These are phyloP conservation scores for Folsomia manolachei DNA, from an alignment of 2,888 invertebrate genomes.

Conservation along the genomic window DNA sequence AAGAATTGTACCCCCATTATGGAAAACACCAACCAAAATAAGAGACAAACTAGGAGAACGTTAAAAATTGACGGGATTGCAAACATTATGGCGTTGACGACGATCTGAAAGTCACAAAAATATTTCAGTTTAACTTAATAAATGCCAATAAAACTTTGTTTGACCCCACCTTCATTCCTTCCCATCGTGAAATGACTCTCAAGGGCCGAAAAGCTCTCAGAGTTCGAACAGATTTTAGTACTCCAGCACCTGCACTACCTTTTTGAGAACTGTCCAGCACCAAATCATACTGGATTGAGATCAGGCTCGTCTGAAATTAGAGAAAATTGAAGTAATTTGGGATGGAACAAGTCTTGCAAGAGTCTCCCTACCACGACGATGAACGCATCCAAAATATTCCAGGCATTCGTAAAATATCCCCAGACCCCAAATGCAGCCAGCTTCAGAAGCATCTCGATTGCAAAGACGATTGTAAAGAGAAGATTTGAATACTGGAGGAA, in stretches of 20 bases:
- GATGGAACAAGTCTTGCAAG: too few relatives aligned
- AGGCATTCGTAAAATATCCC: conserved; percentile 96
- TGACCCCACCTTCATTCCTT: conserved; percentile 95
- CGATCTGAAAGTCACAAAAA: conserved; percentile 53
- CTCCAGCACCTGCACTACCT: too few relatives aligned
- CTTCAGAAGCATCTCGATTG: conserved; percentile 97
- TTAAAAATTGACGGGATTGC: conserved; percentile 99
- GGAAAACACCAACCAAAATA: conserved; percentile 99
- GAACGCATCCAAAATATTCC: conserved; percentile 99
- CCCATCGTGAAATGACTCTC: conserved; percentile 98
- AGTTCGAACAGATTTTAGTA: conserved; percentile 59
- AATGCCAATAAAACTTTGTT: background rate
- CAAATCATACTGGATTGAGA: too few relatives aligned
- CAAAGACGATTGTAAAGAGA: conserved; percentile 96
- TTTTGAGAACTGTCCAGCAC: conserved; percentile 99
- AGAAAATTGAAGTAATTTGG: background rate
- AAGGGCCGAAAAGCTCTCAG: conserved; percentile 89
- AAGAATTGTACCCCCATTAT: conserved; percentile 99
- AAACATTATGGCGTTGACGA: conserved; percentile 97
- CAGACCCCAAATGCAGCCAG: conserved; percentile 90
- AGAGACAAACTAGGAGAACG: conserved; percentile 96
- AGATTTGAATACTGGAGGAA: conserved; percentile 88
- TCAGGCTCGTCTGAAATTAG: too few relatives aligned
- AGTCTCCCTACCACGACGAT: conserved; percentile 95
- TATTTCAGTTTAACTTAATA: background rate